Base-by-base conservation (phyloP, 2,797 vertebrate species). In the Meriones psammophilus region DNA sequence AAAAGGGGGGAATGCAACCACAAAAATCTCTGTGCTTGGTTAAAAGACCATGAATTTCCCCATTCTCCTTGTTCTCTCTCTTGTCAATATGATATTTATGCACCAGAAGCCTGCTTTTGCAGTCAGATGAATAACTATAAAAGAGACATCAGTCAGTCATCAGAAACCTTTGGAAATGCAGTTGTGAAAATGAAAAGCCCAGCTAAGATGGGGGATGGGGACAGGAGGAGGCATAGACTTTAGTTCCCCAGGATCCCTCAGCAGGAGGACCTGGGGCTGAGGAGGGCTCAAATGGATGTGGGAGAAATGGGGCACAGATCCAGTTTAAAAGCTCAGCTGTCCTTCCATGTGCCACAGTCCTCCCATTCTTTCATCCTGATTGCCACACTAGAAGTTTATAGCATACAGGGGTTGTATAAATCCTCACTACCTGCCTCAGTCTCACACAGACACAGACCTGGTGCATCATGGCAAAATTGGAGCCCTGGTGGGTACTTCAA, bases 1-100 rank as follows among this genome's bases (percentile, higher is more conserved):
- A 88, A 94, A 78, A 46, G 71, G 17, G 15, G 36, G 33, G n/a
- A 39, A 87, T 14, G n/a, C 42, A 22, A 84, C 93, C 71, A 87
- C 77, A 93, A 62, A 73, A 95, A 90, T 92, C 77, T 77, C 24
- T 20, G 50, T 81, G 68, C 80, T 93, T 76, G 77, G 90, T 92
- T 95, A 94, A 96, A 96, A 94, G 95, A 97, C 88, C 93, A 66
- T 60, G 79, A 89, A 93, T 96, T 89, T 76, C 90, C 80, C 92
- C 54, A 89, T 88, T 91, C 71, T 96, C 54, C 84, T 88, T 88
- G 79, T 88, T 96, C 89, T 50, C 20, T 89, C 62, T 86, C 92
- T 90, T 68, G 90, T 96, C 96, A 90, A 71, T 92, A 69, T 86
- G 96, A 68, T 90, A 94, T 91, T 93, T 81, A 92, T 86, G 89